phyloP scores from a whole-genome alignment of 2,113 vertebrate species.

The Nibea albiflora region DNA sequence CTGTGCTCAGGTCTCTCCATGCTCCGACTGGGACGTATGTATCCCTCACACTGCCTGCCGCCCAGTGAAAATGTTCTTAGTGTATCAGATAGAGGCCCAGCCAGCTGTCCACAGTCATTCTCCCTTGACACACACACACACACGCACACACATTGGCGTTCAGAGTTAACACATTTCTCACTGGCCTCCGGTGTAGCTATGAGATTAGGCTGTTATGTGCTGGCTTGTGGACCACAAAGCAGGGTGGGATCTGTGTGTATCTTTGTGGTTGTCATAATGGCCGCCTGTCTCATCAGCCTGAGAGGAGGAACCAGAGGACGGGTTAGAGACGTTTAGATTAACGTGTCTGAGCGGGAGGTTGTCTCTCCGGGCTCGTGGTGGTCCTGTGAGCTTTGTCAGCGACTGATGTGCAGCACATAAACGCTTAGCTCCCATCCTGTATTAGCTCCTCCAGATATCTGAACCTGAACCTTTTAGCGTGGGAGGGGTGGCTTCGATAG shows the following conservation, averaged over 20 bases:
- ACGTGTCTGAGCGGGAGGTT: conserved; percentile 33
- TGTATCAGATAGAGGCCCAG: conserved; percentile 78
- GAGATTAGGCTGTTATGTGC: conserved; percentile 79
- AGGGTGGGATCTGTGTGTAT: conserved; percentile 61
- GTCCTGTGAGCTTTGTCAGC: neutral
- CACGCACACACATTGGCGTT: conserved; percentile 20
- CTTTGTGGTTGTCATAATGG: conserved; percentile 65
- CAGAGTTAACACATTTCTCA: conserved; percentile 73
- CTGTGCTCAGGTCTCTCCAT: conserved; percentile 69
- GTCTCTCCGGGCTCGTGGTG: neutral
- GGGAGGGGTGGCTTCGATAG: conserved; percentile 19
- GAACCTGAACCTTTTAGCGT: conserved; percentile 24
- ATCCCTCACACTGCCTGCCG: conserved; percentile 58
- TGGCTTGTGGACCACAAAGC: conserved; percentile 75
- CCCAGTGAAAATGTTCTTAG: conserved; percentile 75
- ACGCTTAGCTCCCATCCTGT: neutral
- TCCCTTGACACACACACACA: conserved; percentile 67
- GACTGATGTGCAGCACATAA: conserved; percentile 13
- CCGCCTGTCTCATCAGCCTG: conserved; percentile 41
- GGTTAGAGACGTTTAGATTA: conserved; percentile 38
- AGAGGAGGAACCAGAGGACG: conserved; percentile 29
- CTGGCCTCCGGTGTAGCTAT: conserved; percentile 65
- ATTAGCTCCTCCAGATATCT: conserved; percentile 5
- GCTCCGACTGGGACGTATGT: conserved; percentile 54
- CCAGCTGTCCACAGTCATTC: conserved; percentile 82